Evolutionary conservation across 2,888 invertebrate genomes (phyloP), one percentile per base, ranked within the genome.

Genomic region (Aphrophora alni): DNA sequence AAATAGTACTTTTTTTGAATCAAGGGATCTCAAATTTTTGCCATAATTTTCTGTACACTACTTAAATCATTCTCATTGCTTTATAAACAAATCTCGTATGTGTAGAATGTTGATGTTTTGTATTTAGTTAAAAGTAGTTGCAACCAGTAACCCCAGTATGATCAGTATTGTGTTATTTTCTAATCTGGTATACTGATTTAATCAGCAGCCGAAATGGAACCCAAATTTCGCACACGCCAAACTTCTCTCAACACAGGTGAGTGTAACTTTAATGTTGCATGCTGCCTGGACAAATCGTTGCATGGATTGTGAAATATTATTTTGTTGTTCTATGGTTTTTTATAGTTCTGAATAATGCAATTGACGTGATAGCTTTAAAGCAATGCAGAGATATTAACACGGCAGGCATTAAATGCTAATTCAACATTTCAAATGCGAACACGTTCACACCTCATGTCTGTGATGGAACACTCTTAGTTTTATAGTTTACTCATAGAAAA

Each of bases 181-280:
- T 75, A 38, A 75, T 51, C 10, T 21, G 27, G 44, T 25, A 76
- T 69, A 70, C 38, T 78, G 72, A 82, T 84, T 82, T 83, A 83
- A 83, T 76, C 83, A 86, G 87, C 89, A 88, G 88, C 89, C 88
- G 74, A 89, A 89, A 86, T 90, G 90, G 90, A 90, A 90, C 87
- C 90, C 90, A 84, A 88, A 90, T 89, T 90, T 90, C 87, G 88
- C 89, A 87, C 90, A 91, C 89, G 90, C 92, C 88, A 88, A 90
- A 89, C 87, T 90, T 86, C 87, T 91, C 86, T 89, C 91, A 86
- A 72, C 80, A 2, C 82, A 88, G 85, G 85, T 85, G 82, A 85
- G 84, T 82, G 26, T 72, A 79, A 26, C 59, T 74, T 82, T 81
- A 12, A 78, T 71, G 75, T 51, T 59, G 59, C 59, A 59, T 59